Base-by-base conservation (phyloP, 2,797 vertebrate genomes). In the Trematomus bernacchii region DNA sequence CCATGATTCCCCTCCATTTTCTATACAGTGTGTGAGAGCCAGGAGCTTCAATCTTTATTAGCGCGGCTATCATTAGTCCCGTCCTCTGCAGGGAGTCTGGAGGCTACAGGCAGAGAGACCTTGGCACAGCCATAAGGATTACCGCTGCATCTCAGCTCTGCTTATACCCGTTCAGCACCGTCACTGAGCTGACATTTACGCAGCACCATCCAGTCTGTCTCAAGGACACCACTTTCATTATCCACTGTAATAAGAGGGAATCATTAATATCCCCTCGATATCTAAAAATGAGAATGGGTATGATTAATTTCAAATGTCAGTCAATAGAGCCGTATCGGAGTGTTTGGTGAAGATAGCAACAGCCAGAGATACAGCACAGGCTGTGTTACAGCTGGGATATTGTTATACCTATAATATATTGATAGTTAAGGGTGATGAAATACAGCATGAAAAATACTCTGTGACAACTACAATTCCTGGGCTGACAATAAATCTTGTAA, bases 141-240 rank as follows among this genome's bases (percentile, higher is more conserved):
- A 92, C 75, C 3, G 57, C 79, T 33, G 80, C 63, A 73, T 83
- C 80, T 64, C 71, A 37, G 65, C 72, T 11, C 67, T 2, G 66
- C 82, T 70, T 72, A 66, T 37, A 46, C 52, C 52, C 61, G 15
- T 42, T 70, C 67, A 60, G 71, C 58, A 66, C 27, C 1, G 71
- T 69, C 76, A 37, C 70, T 43, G 72, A 55, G 83, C 87, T 92
- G 92, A 92, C 92, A 94, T 94, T 93, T 93, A 90, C 61, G 67
- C 69, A 78, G 84, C 77, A 23, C 73, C 71, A 65, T 58, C 80
- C 85, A 43, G 85, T 72, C 85, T 48, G 80, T 77, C 86, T 91
- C 86, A 92, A 92, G 91, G 92, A 92, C 90, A 80, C 30, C 6
- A 71, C 79, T 89, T 91, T 91, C 74, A 92, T 92, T 89, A 91